These are phyloP conservation scores for Labeo catla DNA, from an alignment of 2,113 vertebrate species.

Conservation along the genomic window DNA sequence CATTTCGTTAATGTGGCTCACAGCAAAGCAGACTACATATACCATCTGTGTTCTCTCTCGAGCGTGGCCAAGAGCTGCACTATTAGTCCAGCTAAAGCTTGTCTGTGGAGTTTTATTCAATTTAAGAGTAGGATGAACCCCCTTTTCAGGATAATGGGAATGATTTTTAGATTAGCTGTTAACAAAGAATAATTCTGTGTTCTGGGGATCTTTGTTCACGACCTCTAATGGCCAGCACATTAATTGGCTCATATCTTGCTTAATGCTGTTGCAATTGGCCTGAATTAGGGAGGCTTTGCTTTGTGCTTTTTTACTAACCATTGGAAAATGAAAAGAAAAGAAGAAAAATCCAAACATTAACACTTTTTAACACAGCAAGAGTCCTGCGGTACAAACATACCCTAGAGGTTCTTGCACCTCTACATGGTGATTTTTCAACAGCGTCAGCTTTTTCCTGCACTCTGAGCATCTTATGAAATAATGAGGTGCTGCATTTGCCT, in stretches of 20 bases:
- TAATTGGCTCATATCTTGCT: background rate
- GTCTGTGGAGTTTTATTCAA: background rate
- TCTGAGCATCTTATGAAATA: conserved; percentile 16
- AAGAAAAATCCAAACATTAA: conserved; percentile 11
- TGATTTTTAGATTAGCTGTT: conserved; percentile 15
- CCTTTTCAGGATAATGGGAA: conserved; percentile 7
- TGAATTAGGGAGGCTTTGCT: background rate
- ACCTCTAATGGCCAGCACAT: background rate
- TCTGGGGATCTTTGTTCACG: background rate
- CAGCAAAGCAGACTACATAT: background rate
- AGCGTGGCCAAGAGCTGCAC: background rate
- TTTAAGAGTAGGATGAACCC: background rate
- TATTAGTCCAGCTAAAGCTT: conserved; percentile 20
- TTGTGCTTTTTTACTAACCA: background rate
- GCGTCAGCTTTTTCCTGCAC: background rate
- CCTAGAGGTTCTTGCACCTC: background rate
- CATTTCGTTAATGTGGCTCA: background rate
- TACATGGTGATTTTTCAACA: background rate
- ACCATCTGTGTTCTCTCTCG: conserved; percentile 8
- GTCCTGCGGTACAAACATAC: background rate
- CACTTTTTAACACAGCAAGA: background rate
- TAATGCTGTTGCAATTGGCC: background rate
- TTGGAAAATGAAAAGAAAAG: background rate
- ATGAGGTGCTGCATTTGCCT: background rate
- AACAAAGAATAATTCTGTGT: background rate